Conservation (phyloP, 2,888 invertebrate species). For the Dasypolia templi region DNA sequence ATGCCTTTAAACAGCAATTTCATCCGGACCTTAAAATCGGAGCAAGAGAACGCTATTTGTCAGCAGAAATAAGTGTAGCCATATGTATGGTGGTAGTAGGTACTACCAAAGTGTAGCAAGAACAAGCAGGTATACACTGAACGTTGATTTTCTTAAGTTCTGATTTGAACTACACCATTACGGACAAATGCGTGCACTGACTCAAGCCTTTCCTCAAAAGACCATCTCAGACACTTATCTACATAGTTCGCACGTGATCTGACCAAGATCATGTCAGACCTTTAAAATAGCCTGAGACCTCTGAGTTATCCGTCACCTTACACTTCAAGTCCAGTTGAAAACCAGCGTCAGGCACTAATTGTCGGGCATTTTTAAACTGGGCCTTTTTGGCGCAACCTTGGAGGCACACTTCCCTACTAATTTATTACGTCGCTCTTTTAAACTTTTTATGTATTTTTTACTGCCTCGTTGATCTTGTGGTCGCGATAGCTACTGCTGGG, state of each 20-base stretch:
- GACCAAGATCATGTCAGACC: neutral
- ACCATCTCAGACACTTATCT: neutral
- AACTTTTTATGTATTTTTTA: no score
- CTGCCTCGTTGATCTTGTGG: no score
- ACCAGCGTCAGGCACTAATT: no score
- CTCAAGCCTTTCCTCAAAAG: neutral
- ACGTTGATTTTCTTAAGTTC: neutral
- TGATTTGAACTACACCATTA: neutral
- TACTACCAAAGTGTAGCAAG: neutral
- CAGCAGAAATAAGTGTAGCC: neutral
- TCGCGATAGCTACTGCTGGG: no score
- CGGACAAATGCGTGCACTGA: neutral
- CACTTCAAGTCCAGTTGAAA: no score
- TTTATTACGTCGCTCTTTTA: no score
- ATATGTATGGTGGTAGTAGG: neutral
- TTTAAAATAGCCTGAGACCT: neutral
- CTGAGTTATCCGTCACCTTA: no score
- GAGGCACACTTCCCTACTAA: no score
- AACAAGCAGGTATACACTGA: neutral
- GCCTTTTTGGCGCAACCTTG: no score
- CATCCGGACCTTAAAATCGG: neutral
- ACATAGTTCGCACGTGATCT: neutral
- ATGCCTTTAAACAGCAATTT: neutral
- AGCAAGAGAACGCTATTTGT: neutral
- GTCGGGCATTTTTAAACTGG: no score